Conservation (phyloP, 2,888 invertebrate genomes). For the Exephanes ischioxanthus region DNA sequence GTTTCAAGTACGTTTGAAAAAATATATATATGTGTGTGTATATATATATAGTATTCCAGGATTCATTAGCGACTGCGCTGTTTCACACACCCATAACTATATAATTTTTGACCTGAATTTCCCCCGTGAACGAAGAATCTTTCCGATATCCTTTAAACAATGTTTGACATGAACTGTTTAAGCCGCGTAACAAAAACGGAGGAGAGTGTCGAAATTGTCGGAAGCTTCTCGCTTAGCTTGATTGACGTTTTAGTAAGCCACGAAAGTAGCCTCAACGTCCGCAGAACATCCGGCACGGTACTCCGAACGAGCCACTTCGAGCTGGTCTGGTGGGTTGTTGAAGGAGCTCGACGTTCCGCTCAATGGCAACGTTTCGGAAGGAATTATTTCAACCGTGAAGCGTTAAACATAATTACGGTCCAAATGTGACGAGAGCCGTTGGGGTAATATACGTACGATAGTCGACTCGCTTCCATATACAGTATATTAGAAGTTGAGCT, state of each 20-base stretch:
- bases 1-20: not conserved
- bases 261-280: conserved; percentile 29
- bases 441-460: not conserved
- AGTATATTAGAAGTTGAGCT: conserved; percentile 2
- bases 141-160: too few species aligned
- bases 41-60: too few species aligned
- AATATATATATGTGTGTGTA: not conserved
- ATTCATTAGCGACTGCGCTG: too few species aligned
- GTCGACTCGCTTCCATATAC: not conserved
- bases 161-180: too few species aligned
- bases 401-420: conserved; percentile 32
- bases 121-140: too few species aligned
- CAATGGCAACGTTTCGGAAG: conserved; percentile 24
- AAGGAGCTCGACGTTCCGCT: not conserved
- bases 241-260: conserved; percentile 39
- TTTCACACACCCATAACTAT: too few species aligned
- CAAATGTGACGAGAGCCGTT: conserved; percentile 14
- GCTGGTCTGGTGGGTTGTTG: not conserved
- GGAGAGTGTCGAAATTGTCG: conserved; percentile 27
- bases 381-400: conserved; percentile 44
- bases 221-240: conserved; percentile 28
- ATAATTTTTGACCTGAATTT: too few species aligned
- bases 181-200: not conserved
- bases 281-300: not conserved
- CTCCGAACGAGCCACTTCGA: conserved; percentile 6